A percentile compares a stretch with the other conserved stretches of the same genome.
Conservation (phyloP, 2,888 invertebrate species). For the Sinohyriopsis cumingii region DNA sequence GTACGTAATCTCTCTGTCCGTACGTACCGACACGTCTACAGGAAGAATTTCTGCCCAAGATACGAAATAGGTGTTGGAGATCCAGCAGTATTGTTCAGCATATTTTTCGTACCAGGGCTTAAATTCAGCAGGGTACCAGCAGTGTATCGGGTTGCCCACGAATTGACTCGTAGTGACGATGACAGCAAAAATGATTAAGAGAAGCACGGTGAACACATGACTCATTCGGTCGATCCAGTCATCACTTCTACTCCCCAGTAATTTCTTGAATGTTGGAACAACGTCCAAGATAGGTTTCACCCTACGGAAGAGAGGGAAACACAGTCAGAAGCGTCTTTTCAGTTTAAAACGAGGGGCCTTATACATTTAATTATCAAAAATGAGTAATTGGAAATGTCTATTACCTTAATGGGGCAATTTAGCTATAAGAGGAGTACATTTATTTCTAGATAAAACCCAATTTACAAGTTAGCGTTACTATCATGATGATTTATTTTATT, state of each 20-base stretch:
- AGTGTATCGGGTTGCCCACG: conserved; percentile 59
- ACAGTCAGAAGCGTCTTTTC: neutral
- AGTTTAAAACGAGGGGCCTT: neutral
- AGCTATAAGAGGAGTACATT: no score
- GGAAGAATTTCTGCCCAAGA: conserved; percentile 51
- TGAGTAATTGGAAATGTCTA: neutral
- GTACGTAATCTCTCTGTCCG: conserved; percentile 54
- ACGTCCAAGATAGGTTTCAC: conserved; percentile 50
- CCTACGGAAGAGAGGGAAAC: conserved; percentile 36
- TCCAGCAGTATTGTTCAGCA: conserved; percentile 58
- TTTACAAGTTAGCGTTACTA: no score
- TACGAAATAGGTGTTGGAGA: conserved; percentile 58
- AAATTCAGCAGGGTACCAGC: conserved; percentile 60
- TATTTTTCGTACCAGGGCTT: conserved; percentile 53
- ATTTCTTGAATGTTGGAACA: conserved; percentile 52
- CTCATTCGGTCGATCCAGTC: conserved; percentile 62
- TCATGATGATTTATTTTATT: no score
- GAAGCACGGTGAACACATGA: conserved; percentile 56
- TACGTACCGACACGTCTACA: conserved; percentile 37
- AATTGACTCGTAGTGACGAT: conserved; percentile 59
- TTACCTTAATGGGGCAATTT: neutral
- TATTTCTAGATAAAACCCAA: no score
- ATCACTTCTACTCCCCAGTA: conserved; percentile 56
- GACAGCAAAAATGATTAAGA: conserved; percentile 59
- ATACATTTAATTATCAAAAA: neutral